These are phyloP conservation scores for Lasius platythorax DNA, from an alignment of 2,888 invertebrate genomes.

Conservation along the genomic window DNA sequence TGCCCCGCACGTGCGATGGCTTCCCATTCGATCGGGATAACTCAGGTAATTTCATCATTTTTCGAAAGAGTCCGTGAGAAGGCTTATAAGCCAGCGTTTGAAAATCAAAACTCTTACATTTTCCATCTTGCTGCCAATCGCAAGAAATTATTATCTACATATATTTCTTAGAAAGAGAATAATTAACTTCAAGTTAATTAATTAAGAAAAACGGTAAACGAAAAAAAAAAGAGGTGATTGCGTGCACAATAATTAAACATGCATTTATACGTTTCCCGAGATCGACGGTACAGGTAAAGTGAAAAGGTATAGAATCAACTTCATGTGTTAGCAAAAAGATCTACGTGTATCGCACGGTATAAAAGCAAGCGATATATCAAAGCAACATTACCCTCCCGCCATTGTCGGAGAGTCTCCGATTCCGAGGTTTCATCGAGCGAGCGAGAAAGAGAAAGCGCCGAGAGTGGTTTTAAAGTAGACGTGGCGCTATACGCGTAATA, in stretches of 20 bases:
- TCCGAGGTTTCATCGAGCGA: slow-evolving; percentile 24
- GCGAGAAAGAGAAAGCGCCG: slow-evolving; percentile 38
- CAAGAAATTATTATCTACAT: too few relatives aligned
- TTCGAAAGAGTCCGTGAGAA: not conserved
- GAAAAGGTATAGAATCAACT: not conserved
- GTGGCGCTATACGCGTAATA: slow-evolving; percentile 43
- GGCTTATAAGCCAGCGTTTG: not conserved
- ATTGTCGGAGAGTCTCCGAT: slow-evolving; percentile 26
- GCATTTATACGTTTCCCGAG: not conserved
- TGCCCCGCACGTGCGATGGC: slow-evolving; percentile 48
- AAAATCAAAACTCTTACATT: not conserved
- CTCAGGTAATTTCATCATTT: slow-evolving; percentile 38
- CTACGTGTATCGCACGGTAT: slow-evolving; percentile 16
- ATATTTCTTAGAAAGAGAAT: too few relatives aligned
- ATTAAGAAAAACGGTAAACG: too few relatives aligned
- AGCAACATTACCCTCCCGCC: slow-evolving; percentile 20
- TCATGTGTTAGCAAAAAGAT: not conserved
- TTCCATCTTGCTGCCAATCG: too few relatives aligned
- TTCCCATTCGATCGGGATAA: slow-evolving; percentile 25
- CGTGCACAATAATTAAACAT: not conserved
- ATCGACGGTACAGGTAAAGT: not conserved
- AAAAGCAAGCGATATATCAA: slow-evolving; percentile 39
- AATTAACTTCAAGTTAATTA: not conserved
- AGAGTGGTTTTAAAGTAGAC: slow-evolving; percentile 57
- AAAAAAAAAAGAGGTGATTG: too few relatives aligned